Percentiles rank a stretch among this genome's conserved stretches.
Conservation (phyloP, 1,140 invertebrate genomes). For the Heliconius hermathena region DNA sequence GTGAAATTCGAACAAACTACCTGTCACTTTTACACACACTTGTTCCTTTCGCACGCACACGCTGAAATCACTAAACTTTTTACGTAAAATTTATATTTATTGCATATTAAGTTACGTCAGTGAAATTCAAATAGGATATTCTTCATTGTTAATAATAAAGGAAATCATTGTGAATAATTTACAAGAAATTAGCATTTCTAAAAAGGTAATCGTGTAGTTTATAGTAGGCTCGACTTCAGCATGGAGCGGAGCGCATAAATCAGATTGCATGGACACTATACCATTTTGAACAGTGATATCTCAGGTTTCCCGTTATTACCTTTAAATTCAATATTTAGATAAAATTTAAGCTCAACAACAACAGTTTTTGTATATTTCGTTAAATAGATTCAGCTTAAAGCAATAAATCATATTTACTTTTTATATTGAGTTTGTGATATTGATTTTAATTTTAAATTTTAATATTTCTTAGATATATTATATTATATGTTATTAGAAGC, state of each 20-base stretch:
- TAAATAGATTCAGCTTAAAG: neutral
- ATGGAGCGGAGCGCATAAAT: conserved; percentile 59
- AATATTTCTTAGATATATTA: neutral
- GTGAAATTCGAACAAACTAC: too few relatives aligned
- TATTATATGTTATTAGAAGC: neutral
- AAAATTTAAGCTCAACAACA: neutral
- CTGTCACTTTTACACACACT: too few relatives aligned
- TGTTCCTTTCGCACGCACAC: too few relatives aligned
- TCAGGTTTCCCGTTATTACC: conserved; percentile 33
- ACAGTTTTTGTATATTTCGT: neutral
- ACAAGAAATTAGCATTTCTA: conserved; percentile 66
- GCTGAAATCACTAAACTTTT: neutral
- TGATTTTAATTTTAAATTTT: neutral
- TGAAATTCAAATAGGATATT: conserved; percentile 12
- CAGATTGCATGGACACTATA: conserved; percentile 70
- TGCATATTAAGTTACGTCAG: neutral
- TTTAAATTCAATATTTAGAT: conserved; percentile 28
- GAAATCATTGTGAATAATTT: conserved; percentile 60
- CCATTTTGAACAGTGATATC: conserved; percentile 59
- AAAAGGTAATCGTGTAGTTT: conserved; percentile 60
- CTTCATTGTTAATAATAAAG: conserved; percentile 31
- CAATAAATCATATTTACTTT: neutral
- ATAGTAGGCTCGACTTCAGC: conserved; percentile 50
- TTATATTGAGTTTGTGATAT: neutral
- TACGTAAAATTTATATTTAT: neutral